Conservation (phyloP, 2,888 invertebrate species). For the Erebia palarica region DNA sequence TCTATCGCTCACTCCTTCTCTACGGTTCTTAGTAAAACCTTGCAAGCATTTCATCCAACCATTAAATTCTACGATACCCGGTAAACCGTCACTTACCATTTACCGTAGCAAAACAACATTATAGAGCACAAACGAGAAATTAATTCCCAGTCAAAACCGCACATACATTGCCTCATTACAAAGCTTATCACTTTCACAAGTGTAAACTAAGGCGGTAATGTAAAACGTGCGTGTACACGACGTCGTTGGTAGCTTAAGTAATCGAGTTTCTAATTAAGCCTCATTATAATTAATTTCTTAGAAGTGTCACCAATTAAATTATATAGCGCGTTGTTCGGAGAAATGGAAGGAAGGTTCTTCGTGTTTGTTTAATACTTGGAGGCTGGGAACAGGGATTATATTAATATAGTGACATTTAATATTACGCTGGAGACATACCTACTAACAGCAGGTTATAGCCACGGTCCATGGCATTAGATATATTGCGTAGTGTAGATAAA, state of each 20-base stretch:
- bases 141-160: conserved; percentile 6
- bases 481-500: too few relatives aligned
- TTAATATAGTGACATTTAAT: neutral
- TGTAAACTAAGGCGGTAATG: conserved; percentile 30
- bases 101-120: conserved; percentile 43
- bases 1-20: too few relatives aligned
- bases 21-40: conserved; percentile 13
- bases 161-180: conserved; percentile 22
- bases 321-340: conserved; percentile 15
- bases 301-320: conserved; percentile 44
- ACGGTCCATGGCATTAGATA: too few relatives aligned
- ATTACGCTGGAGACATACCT: too few relatives aligned
- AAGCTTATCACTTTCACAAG: conserved; percentile 9
- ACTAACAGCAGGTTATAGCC: too few relatives aligned
- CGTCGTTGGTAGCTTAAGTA: conserved; percentile 25
- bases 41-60: conserved; percentile 17
- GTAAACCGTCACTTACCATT: conserved; percentile 42
- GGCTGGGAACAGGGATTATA: neutral
- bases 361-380: conserved; percentile 9
- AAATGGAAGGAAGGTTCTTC: conserved; percentile 11
- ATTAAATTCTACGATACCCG: conserved; percentile 14
- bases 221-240: conserved; percentile 22
- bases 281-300: conserved; percentile 48
- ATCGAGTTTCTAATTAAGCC: conserved; percentile 43
- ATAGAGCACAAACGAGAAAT: conserved; percentile 39